phyloP scores from a whole-genome alignment of 2,888 invertebrate species.

The Sesia apiformis region DNA sequence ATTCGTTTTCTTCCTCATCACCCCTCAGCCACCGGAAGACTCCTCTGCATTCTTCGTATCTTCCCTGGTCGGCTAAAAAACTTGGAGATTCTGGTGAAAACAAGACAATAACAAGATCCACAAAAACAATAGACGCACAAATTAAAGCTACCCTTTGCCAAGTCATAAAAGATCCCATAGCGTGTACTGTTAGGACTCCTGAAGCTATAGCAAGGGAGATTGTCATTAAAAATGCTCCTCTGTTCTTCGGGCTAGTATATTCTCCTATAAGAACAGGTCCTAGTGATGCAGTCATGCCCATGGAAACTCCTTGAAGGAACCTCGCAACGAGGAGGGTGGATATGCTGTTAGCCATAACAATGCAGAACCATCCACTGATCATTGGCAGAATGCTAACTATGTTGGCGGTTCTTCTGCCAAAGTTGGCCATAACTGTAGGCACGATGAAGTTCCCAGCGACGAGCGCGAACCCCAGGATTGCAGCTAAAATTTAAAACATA shows the following conservation, averaged over 20 bases:
- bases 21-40: conserved; percentile 75
- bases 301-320: conserved; percentile 52
- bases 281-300: conserved; percentile 66
- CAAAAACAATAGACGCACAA: conserved; percentile 49
- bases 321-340: conserved; percentile 31
- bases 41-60: conserved; percentile 63
- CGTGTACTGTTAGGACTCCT: conserved; percentile 74
- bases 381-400: conserved; percentile 52
- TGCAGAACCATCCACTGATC: conserved; percentile 64
- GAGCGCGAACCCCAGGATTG: conserved; percentile 33
- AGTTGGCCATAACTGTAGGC: conserved; percentile 53
- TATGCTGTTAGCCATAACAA: conserved; percentile 43
- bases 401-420: conserved; percentile 65
- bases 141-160: conserved; percentile 71
- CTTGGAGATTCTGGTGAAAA: conserved; percentile 76
- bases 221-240: conserved; percentile 73
- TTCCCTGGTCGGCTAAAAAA: conserved; percentile 75
- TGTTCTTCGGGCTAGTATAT: conserved; percentile 67
- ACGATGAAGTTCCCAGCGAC: conserved; percentile 33
- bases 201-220: conserved; percentile 70
- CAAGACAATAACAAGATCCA: conserved; percentile 43
- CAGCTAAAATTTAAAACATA: conserved; percentile 23
- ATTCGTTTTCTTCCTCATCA: conserved; percentile 40
- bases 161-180: conserved; percentile 70
- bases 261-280: conserved; percentile 68